phyloP scores from a whole-genome alignment of 1,140 invertebrate genomes.

The Drosophila watanabei region DNA sequence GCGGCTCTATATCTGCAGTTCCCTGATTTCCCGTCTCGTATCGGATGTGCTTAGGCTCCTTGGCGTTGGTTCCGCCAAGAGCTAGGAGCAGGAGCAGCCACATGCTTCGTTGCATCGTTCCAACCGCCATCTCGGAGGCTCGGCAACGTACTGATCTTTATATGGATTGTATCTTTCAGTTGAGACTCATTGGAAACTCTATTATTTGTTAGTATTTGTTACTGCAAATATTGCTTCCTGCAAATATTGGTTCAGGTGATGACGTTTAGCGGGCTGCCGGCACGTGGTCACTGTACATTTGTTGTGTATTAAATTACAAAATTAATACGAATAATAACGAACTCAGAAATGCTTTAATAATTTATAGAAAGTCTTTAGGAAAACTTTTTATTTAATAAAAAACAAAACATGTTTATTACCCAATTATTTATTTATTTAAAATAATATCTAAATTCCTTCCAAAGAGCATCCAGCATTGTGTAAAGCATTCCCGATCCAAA shows the following conservation, averaged over 20 bases:
- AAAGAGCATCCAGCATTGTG: no score
- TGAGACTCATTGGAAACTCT: background rate
- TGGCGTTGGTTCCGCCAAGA: background rate
- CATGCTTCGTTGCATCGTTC: background rate
- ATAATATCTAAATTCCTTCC: background rate
- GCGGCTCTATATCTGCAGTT: background rate
- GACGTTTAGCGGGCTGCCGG: background rate
- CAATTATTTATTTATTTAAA: background rate
- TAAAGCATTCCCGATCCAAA: background rate
- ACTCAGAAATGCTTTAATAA: background rate
- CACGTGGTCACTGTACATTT: constrained; percentile 2
- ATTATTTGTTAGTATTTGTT: constrained; percentile 4
- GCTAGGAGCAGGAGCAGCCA: constrained; percentile 8
- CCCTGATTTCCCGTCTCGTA: background rate
- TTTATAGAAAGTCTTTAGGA: background rate
- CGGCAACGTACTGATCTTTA: background rate
- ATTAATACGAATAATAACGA: background rate
- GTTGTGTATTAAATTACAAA: background rate
- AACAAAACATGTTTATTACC: no score
- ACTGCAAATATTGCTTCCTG: background rate
- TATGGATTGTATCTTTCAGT: no score
- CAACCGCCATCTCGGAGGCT: background rate
- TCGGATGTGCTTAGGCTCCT: background rate
- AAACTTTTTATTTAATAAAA: no score
- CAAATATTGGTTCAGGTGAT: constrained; percentile 31